These are phyloP conservation scores for Asarcornis scutulata DNA, from an alignment of 2,113 vertebrate species.

Conservation along the genomic window DNA sequence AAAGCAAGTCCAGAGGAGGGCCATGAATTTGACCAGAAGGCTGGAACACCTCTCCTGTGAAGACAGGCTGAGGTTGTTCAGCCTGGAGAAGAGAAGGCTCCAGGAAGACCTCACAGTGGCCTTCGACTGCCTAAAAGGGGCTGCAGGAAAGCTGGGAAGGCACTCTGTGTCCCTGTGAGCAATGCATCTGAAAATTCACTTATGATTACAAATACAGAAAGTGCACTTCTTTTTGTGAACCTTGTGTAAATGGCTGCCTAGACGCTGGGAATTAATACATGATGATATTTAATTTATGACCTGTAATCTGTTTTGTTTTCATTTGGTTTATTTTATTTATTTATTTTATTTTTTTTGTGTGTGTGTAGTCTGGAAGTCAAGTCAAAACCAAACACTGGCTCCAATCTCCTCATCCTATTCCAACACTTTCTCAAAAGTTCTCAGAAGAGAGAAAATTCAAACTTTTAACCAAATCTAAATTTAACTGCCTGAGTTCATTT, in stretches of 20 bases:
- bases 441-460: neutral
- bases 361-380: neutral
- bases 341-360: too few relatives aligned
- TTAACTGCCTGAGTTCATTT: accelerated
- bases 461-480: neutral
- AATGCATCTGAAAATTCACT: neutral
- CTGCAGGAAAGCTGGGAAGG: too few relatives aligned
- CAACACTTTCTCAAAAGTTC: neutral
- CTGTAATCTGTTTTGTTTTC: neutral
- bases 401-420: neutral
- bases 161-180: neutral
- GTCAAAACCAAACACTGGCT: neutral
- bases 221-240: neutral
- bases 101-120: too few relatives aligned
- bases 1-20: too few relatives aligned
- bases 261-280: neutral
- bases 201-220: neutral
- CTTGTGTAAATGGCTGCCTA: neutral
- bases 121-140: too few relatives aligned
- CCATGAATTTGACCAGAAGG: too few relatives aligned
- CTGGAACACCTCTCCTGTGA: too few relatives aligned
- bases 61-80: too few relatives aligned
- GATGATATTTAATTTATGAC: neutral
- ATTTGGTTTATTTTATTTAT: neutral
- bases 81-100: too few relatives aligned